Base-by-base conservation (phyloP, 30 jellyfish, hydroid and myxozoan genomes). In the Clytia hemisphaerica region DNA sequence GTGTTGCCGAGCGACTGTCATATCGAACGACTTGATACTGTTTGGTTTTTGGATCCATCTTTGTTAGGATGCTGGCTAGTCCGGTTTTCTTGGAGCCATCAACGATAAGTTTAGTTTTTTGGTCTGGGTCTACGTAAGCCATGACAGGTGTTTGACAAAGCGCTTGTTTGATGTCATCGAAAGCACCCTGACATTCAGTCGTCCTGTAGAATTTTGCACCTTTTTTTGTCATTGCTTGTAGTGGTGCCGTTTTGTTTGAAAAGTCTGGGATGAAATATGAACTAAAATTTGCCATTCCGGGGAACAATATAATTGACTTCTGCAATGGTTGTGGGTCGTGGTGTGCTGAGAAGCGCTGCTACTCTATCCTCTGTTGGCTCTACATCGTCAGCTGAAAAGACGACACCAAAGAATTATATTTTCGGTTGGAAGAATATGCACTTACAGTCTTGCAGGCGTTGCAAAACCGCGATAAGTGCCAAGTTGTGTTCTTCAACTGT, bases 281-380 rank as follows among this genome's bases (percentile, higher is more conserved):
- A 42, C 53, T 42, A 42, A 42, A 42, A 42, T 42, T 42, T 42
- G 53, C 53, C 53, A 42, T 42, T n/a, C 53, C 79, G 4, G 62
- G 73, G 18, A 75, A 61, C 37, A 72, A 51, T 21, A 79, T 19
- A 18, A n/a, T n/a, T n/a, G n/a, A 75, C 82, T 6, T 75, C 88
- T 9, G 45, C 60, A 24, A 49, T 59, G 16, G 71, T 57, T 22
- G 27, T 24, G 10, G 85, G 85, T n/a, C 28, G 53, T 0, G 75
- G 19, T 7, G 28, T 35, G 2, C 24, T 77, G 5, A 30, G 67
- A 37, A 68, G 75, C 21, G 79, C 75, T 31, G 45, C 48, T 12
- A 27, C 25, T 60, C 28, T 60, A 12, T 60, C 73, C 15, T 14
- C 21, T 60, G 73, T 25, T 33, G 73, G 73, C 12, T 12, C n/a